phyloP scores from a whole-genome alignment of 2,113 vertebrate species.

The Varanus komodoensis region DNA sequence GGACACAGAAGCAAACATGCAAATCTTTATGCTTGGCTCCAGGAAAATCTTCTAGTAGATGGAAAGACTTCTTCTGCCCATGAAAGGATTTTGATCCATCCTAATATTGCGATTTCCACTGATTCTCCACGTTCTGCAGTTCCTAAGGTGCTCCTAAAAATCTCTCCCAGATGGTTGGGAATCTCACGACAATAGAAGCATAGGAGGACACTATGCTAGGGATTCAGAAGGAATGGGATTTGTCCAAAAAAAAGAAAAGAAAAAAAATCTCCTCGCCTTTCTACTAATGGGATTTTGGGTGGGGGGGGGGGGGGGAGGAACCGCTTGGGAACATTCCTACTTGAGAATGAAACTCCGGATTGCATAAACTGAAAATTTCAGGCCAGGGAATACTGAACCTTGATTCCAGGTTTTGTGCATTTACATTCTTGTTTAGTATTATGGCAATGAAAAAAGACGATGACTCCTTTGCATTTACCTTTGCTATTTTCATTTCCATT shows the following conservation, averaged over 20 bases:
- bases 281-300: background rate
- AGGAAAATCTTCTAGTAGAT: background rate
- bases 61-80: background rate
- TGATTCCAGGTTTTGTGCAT: background rate
- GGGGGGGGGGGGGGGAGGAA: too few relatives aligned
- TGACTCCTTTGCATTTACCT: background rate
- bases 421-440: background rate
- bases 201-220: background rate
- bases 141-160: too few relatives aligned
- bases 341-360: too few relatives aligned
- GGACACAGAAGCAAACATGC: background rate
- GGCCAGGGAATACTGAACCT: background rate
- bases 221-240: background rate
- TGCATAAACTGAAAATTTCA: background rate
- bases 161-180: background rate
- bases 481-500: background rate
- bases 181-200: too few relatives aligned
- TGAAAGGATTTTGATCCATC: background rate
- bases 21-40: background rate
- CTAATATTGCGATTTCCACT: background rate
- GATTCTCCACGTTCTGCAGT: background rate
- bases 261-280: background rate
- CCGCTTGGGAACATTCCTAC: background rate
- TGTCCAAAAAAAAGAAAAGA: too few relatives aligned
- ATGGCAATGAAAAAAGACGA: background rate